These are phyloP conservation scores for Oceanites oceanicus DNA, from an alignment of 2,113 vertebrate genomes.

Conservation along the genomic window DNA sequence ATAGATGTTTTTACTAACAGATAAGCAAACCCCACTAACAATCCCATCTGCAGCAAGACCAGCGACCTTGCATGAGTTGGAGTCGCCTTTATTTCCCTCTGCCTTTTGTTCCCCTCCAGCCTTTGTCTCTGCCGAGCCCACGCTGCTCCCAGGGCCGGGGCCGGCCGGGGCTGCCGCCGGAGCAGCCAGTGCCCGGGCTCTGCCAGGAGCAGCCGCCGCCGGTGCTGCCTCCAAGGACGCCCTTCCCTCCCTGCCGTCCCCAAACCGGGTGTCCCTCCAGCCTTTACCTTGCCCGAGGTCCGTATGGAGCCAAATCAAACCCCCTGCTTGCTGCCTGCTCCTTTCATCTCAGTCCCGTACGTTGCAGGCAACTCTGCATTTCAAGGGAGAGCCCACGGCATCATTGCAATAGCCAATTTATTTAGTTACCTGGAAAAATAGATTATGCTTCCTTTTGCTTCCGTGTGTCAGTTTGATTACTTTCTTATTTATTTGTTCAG, in stretches of 20 bases:
- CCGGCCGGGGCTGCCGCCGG: not conserved
- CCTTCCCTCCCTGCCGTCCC: not conserved
- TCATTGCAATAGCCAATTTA: rapidly evolving
- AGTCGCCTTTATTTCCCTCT: not conserved
- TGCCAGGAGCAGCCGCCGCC: not conserved
- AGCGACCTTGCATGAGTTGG: not conserved
- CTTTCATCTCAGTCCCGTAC: rapidly evolving
- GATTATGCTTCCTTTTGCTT: not conserved
- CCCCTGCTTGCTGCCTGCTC: not conserved
- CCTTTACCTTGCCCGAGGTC: not conserved
- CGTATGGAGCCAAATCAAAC: not conserved
- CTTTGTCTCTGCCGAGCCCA: not conserved
- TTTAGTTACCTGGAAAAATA: not conserved
- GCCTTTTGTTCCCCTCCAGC: constrained; percentile 15
- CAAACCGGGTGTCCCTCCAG: not conserved
- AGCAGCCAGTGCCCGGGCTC: not conserved
- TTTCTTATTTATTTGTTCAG: not conserved
- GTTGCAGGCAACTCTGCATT: rapidly evolving
- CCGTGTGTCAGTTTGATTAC: not conserved
- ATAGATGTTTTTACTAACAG: not conserved
- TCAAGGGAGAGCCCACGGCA: not conserved
- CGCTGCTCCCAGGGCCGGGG: not conserved
- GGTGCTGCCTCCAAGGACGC: not conserved
- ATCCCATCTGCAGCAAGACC: not conserved
- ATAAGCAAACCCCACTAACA: not conserved